phyloP scores from a whole-genome alignment of 2,797 vertebrate species.

The Enteromius argenteus region DNA sequence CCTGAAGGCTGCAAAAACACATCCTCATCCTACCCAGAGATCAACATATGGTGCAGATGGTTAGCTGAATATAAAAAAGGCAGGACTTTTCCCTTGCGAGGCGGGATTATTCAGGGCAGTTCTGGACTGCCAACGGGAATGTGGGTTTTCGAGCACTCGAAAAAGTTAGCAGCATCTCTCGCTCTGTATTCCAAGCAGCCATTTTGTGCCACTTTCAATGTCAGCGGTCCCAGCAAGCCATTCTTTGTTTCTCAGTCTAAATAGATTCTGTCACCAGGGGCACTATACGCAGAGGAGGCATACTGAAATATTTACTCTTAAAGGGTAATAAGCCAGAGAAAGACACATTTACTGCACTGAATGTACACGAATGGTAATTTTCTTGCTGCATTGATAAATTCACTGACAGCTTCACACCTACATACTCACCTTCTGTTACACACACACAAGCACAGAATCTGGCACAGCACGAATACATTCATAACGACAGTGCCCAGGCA shows the following conservation, averaged over 20 bases:
- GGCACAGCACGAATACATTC: conserved; percentile 27
- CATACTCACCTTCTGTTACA: no score
- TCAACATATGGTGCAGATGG: conserved; percentile 63
- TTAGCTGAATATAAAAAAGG: conserved; percentile 64
- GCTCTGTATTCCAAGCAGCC: conserved; percentile 39
- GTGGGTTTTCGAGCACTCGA: conserved; percentile 33
- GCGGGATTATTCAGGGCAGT: conserved; percentile 62
- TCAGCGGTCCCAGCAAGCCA: conserved; percentile 45
- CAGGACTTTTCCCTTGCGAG: conserved; percentile 53
- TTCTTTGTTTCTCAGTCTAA: conserved; percentile 35
- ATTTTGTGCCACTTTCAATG: conserved; percentile 45
- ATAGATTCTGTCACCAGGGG: conserved; percentile 45
- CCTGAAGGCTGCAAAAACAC: conserved; percentile 50
- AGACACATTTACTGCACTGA: background rate
- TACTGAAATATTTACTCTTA: conserved; percentile 46
- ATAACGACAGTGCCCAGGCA: conserved; percentile 29
- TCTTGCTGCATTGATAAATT: conserved; percentile 20
- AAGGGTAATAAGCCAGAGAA: conserved; percentile 6
- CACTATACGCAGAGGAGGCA: conserved; percentile 40
- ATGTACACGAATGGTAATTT: background rate
- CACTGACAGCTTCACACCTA: conserved; percentile 30
- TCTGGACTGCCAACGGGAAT: conserved; percentile 46
- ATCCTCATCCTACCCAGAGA: conserved; percentile 56
- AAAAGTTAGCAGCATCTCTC: conserved; percentile 50
- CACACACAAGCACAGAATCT: background rate